Evolutionary conservation across 2,888 invertebrate species (phyloP).

Genomic region (Leucophenga montana): DNA sequence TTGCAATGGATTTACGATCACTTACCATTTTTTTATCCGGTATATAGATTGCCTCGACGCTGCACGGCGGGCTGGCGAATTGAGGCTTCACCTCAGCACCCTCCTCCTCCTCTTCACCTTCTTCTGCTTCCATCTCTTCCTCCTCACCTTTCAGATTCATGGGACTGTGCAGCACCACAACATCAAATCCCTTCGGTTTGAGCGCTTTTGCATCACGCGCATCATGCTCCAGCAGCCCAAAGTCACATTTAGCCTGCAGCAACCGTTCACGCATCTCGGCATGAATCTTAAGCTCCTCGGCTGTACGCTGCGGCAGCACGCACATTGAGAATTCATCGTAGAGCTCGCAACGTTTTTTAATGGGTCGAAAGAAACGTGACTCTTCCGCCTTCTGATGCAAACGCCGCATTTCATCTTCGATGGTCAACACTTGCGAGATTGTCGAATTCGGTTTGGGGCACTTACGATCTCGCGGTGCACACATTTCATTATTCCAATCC

Average conservation of each 20-base stretch:
- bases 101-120: slow-evolving; percentile 44
- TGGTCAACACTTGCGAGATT: slow-evolving; percentile 61
- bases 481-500: slow-evolving; percentile 57
- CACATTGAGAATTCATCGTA: slow-evolving; percentile 58
- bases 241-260: slow-evolving; percentile 44
- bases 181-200: slow-evolving; percentile 42
- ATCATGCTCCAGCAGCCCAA: slow-evolving; percentile 54
- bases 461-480: slow-evolving; percentile 51
- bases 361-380: slow-evolving; percentile 55
- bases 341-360: slow-evolving; percentile 51
- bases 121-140: slow-evolving; percentile 31
- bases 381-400: slow-evolving; percentile 59
- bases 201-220: slow-evolving; percentile 39
- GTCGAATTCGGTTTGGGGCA: slow-evolving; percentile 56
- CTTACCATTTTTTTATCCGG: slow-evolving; percentile 66
- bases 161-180: slow-evolving; percentile 59
- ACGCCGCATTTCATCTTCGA: slow-evolving; percentile 64
- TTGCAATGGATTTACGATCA: background rate
- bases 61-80: slow-evolving; percentile 61
- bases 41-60: slow-evolving; percentile 54
- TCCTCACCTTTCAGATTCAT: slow-evolving; percentile 50
- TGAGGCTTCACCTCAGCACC: slow-evolving; percentile 52
- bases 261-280: slow-evolving; percentile 58
- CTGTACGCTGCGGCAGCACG: slow-evolving; percentile 57
- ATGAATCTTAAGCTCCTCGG: slow-evolving; percentile 53